Evolutionary conservation across 2,797 vertebrate species (phyloP).

Genomic region (Threskiornis aethiopicus): DNA sequence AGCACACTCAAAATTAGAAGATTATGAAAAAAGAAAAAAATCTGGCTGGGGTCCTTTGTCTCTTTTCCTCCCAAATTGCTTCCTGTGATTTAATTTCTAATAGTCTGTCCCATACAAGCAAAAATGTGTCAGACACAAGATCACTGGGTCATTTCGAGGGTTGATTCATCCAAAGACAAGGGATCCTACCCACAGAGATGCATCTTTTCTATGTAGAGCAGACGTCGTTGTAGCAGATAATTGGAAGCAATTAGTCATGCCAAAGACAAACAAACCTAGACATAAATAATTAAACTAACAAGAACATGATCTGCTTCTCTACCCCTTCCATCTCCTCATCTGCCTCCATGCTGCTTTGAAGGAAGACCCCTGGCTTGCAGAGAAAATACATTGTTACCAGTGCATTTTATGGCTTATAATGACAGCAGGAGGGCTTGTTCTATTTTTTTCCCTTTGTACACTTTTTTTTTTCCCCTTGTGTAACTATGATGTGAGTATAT

Average conservation of each 20-base stretch:
- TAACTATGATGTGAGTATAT: background rate
- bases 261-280: conserved; percentile 8
- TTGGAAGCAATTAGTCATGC: conserved; percentile 35
- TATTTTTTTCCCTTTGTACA: background rate
- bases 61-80: background rate
- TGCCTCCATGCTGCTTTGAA: background rate
- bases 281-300: conserved; percentile 20
- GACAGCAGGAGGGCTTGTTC: background rate
- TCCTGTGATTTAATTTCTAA: background rate
- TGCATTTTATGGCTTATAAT: background rate
- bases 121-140: background rate
- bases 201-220: background rate
- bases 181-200: background rate
- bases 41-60: background rate
- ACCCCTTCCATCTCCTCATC: background rate
- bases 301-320: background rate
- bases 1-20: background rate
- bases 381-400: background rate
- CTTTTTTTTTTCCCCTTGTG: background rate
- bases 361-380: background rate
- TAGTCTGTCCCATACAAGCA: background rate
- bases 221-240: background rate
- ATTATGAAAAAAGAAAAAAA: background rate
- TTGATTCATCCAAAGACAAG: background rate
- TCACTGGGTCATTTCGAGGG: background rate